Evolutionary conservation across 2,888 invertebrate genomes (phyloP), one percentile per base, ranked within the genome.

Genomic region (Dryadula phaetusa): DNA sequence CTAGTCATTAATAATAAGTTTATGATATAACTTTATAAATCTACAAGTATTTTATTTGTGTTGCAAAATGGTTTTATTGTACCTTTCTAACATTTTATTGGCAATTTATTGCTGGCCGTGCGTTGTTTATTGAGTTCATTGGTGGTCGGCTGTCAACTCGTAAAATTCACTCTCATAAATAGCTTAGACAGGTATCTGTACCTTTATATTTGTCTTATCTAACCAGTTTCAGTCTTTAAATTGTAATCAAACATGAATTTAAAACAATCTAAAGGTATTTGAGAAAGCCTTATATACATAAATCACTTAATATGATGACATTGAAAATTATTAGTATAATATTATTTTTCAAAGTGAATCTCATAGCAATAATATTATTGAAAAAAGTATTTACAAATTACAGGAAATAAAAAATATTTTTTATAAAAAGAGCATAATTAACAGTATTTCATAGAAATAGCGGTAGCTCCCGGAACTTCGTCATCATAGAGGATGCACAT

Each of bases 71-170:
- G 28, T 62, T 71, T 73, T 71, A 71, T 70, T 69, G 64, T 69
- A 58, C 64, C 64, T 70, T 69, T 72, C 72, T 70, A 74, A 71
- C 68, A 67, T 73, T 75, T 74, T 75, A 74, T 74, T 70, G 67
- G 71, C 74, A 73, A 76, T 76, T 75, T 77, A 77, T 76, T 73
- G 70, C 75, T 69, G 65, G 64, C 69, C 64, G 67, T 66, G 69
- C 66, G 71, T 71, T 73, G 71, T 71, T 72, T 72, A 75, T 71
- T 72, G 71, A 67, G 61, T 62, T 63, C 69, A 61, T 65, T 71
- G 72, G 72, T 71, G 68, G 72, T 73, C 75, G 73, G 72, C 74
- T 75, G 76, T 75, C 76, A 66, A 71, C 72, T 75, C 71, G 71
- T 76, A 75, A 76, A 76, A 70, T 73, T 70, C 69, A 66, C 66